Evolutionary conservation across 2,113 vertebrate genomes (phyloP).

Genomic region (Cnemophilus loriae): DNA sequence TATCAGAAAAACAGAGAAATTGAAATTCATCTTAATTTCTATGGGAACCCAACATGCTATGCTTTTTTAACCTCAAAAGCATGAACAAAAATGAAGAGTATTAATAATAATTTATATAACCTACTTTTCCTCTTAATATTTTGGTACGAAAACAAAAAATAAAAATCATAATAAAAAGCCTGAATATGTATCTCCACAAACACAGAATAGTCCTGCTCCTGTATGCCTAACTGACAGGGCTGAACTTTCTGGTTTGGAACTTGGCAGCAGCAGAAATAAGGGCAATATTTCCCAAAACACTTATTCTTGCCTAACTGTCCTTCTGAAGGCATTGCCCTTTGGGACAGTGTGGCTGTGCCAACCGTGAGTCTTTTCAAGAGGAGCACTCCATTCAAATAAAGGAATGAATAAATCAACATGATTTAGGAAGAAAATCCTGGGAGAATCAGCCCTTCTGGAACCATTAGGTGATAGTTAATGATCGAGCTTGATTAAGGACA

Average conservation of each 20-base stretch:
- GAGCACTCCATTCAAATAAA: neutral
- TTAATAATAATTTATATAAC: neutral
- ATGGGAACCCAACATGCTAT: neutral
- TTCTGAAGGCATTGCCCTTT: neutral
- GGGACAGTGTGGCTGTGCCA: neutral
- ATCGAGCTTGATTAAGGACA: neutral
- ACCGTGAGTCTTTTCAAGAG: neutral
- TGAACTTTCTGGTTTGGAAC: neutral
- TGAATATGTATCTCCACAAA: neutral
- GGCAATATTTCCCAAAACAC: neutral
- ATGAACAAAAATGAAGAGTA: neutral
- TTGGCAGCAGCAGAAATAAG: neutral
- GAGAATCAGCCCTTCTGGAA: neutral
- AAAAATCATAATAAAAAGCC: rapidly evolving
- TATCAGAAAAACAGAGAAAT: neutral
- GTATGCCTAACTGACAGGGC: neutral
- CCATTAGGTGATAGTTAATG: neutral
- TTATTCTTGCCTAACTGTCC: neutral
- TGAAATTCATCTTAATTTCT: neutral
- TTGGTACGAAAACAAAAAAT: neutral
- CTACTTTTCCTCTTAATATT: neutral
- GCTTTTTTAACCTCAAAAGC: neutral
- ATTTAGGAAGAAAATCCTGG: neutral
- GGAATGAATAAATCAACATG: neutral
- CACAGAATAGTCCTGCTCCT: neutral